These are phyloP conservation scores for Acleris sparsana DNA, from an alignment of 2,888 invertebrate genomes.

Conservation along the genomic window DNA sequence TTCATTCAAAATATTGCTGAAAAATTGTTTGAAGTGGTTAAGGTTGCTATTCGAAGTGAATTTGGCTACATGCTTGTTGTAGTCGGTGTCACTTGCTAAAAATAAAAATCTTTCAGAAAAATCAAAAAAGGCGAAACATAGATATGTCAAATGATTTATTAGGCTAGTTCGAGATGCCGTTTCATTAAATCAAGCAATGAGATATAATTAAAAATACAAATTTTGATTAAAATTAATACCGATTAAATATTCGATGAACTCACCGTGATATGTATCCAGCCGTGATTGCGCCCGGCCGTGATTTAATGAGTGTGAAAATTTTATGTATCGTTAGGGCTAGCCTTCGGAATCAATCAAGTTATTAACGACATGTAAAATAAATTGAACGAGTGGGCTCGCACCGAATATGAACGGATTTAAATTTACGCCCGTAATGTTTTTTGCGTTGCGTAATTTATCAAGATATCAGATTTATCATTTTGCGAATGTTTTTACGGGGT, in stretches of 20 bases:
- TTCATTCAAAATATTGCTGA: no score
- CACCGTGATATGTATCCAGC: conserved; percentile 61
- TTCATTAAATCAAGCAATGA: not conserved
- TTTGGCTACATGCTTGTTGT: no score
- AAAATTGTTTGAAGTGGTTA: no score
- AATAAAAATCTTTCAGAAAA: no score
- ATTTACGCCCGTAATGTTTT: conserved; percentile 24
- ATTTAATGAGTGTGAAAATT: conserved; percentile 80
- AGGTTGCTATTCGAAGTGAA: not conserved
- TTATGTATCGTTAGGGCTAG: conserved; percentile 77
- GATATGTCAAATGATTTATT: no score
- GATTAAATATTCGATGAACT: conserved; percentile 50
- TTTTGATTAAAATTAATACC: conserved; percentile 17
- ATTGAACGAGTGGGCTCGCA: conserved; percentile 61
- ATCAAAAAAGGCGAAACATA: no score
- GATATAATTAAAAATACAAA: not conserved
- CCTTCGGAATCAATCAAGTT: conserved; percentile 77
- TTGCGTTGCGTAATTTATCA: conserved; percentile 29
- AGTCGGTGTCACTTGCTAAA: no score
- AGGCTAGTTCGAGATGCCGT: no score
- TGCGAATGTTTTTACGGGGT: conserved; percentile 3
- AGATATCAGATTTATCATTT: conserved; percentile 21
- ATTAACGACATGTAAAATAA: conserved; percentile 78
- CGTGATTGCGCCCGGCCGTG: conserved; percentile 67
- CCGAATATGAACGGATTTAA: conserved; percentile 34